phyloP scores from a whole-genome alignment of 92 coral and sea anemone genomes.

The Heliopora coerulea region DNA sequence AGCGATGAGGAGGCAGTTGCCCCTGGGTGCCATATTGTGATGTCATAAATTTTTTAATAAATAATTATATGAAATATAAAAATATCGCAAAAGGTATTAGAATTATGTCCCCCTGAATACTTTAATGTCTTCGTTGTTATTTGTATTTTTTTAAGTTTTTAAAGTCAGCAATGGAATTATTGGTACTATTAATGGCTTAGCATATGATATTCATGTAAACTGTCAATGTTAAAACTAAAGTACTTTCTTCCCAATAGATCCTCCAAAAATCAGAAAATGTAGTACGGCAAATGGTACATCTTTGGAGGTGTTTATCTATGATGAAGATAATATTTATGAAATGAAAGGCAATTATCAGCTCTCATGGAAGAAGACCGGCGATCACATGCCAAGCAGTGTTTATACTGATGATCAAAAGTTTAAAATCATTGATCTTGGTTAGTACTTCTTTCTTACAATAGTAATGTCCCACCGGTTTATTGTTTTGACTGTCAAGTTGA shows the following conservation, averaged over 20 bases:
- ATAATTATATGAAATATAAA: too few species aligned
- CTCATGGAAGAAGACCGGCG: conserved; percentile 17
- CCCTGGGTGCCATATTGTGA: too few species aligned
- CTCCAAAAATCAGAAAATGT: conserved; percentile 11
- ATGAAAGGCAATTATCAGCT: background rate
- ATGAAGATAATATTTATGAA: conserved; percentile 21
- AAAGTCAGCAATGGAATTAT: too few species aligned
- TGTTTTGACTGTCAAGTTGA: too few species aligned
- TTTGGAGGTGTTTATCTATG: conserved; percentile 1
- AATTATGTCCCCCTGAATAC: too few species aligned
- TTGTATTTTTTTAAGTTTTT: too few species aligned
- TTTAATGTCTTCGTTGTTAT: too few species aligned
- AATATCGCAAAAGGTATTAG: too few species aligned
- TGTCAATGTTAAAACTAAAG: background rate
- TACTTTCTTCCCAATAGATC: conserved; percentile 1
- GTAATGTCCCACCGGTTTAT: too few species aligned
- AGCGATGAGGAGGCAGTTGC: too few species aligned
- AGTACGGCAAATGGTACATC: conserved; percentile 16
- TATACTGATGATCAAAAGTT: conserved; percentile 1
- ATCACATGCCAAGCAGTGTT: background rate
- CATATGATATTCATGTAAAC: background rate
- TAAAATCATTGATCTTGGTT: conserved; percentile 10
- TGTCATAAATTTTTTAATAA: too few species aligned
- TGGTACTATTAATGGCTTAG: too few species aligned
- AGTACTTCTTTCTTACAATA: background rate